Conservation (phyloP, 1,140 invertebrate species). For the Papilio machaon region DNA sequence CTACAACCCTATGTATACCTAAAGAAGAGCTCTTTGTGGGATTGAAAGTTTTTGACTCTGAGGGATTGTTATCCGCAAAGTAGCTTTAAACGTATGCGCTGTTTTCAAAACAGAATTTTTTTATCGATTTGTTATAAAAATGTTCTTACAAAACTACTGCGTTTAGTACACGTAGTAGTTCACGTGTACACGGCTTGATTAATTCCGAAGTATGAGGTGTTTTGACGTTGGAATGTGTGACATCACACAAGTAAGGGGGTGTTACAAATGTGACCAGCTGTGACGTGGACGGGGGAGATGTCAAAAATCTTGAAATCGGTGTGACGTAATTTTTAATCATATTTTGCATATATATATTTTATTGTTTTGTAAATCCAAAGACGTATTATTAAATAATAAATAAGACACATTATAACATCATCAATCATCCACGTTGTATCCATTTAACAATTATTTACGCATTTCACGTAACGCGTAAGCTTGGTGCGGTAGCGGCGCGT, state of each 20-base stretch:
- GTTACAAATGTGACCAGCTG: no score
- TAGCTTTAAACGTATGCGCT: constrained; percentile 65
- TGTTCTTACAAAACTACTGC: not conserved
- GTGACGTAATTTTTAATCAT: no score
- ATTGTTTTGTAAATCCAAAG: not conserved
- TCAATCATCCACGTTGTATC: not conserved
- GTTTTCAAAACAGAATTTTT: constrained; percentile 30
- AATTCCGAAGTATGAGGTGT: no score
- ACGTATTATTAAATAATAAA: not conserved
- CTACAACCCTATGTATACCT: constrained; percentile 52
- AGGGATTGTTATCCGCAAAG: constrained; percentile 73
- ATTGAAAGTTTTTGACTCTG: constrained; percentile 80
- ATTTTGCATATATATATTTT: no score
- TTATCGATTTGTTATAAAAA: constrained; percentile 9
- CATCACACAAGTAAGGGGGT: no score
- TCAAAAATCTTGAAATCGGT: no score
- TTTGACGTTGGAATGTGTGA: no score
- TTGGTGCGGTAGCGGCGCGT: not conserved
- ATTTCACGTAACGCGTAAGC: constrained; percentile 1
- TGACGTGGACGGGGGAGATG: no score
- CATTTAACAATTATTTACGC: not conserved
- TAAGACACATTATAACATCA: not conserved
- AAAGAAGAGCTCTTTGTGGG: constrained; percentile 76
- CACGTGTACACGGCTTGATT: no score
- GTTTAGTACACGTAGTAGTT: no score